Evolutionary conservation across 2,888 invertebrate genomes (phyloP), one percentile per base, ranked within the genome.

Genomic region (Hipparchia semele): DNA sequence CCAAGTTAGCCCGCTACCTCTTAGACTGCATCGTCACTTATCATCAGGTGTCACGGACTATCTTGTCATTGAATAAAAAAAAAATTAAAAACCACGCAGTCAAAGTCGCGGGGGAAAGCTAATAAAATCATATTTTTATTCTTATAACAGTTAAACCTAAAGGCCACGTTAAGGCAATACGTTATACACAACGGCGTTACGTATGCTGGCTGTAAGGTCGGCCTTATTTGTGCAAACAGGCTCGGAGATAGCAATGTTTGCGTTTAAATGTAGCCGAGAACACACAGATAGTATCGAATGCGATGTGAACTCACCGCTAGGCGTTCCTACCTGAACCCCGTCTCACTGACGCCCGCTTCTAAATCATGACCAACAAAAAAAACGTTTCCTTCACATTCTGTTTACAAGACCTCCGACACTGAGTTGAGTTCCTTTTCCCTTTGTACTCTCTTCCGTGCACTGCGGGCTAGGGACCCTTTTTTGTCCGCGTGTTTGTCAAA

Each of bases 391-490:
- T 87, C 85, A 86, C 88, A 90, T 88, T 92, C 78, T 90, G 87
- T 91, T 90, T 90, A 90, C 91, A 89, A 88, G 91, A 91, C 91
- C 92, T 91, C 91, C 91, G 92, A 92, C 90, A 91, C 87, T 5
- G 39, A 39, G 39, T 39, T 39, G 39, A 39, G 39, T 79, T 84
- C 86, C 87, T 88, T 89, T 86, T 79, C 84, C 86, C 87, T 88
- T 90, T 89, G 86, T 86, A 80, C 82, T 81, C 82, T 83, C 82
- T 83, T 81, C 81, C 81, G 81, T 80, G 80, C 80, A 82, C 79
- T 79, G 77, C 78, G 83, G 81, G 81, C 80, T 83, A 84, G 83
- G 84, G 87, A 87, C 87, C 89, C 83, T 90, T 92, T 92, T 94
- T 93, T 94, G 87, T 87, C 83, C 85, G 86, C 86, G 81, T 88